Evolutionary conservation across 2,113 vertebrate genomes (phyloP), one percentile per base, ranked within the genome.

Genomic region (Chaenocephalus aceratus): DNA sequence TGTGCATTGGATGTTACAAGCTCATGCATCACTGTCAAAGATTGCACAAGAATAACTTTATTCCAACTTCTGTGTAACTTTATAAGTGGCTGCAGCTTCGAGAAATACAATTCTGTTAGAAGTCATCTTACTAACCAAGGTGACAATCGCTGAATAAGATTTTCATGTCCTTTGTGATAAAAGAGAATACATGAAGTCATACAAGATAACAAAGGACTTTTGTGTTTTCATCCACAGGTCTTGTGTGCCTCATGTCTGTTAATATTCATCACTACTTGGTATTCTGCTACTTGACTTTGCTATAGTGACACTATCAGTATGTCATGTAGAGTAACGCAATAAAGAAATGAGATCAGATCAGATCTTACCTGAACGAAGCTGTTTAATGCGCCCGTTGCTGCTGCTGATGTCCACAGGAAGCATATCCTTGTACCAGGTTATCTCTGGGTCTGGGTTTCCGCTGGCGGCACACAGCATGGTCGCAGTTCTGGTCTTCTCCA

Each of bases 381-480:
- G 98, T 81, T 98, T 99, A 92, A 99, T 99, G 75, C 98, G 95
- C 2, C 98, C 97, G 0, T 98, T 97, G 96, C 97, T 98, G 54
- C 94, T 95, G 64, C 95, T 94, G 3, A 97, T 97, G 89, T 99
- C 98, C 1, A 99, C 97, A 0, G 98, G 98, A 80, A 99, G 94
- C 90, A 99, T 99, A 90, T 99, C 98, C 91, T 99, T 99, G 92
- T 97, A 99, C 98, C 98, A 99, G 75, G 97, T 95, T 92, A 99
- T 99, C 91, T 99, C 97, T 0, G 98, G 98, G 77, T 99, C 98
- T 0, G 98, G 98, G 88, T 98, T 98, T 3, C 98, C 98, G 0
- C 98, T 97, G 77, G 98, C 98, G 1, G 98, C 98, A 11, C 98
- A 99, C 61, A 99, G 93, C 98, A 99, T 98, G 3, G 97, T 99